Conservation (phyloP, 2,797 vertebrate species). For the Centropyge bicolor region DNA sequence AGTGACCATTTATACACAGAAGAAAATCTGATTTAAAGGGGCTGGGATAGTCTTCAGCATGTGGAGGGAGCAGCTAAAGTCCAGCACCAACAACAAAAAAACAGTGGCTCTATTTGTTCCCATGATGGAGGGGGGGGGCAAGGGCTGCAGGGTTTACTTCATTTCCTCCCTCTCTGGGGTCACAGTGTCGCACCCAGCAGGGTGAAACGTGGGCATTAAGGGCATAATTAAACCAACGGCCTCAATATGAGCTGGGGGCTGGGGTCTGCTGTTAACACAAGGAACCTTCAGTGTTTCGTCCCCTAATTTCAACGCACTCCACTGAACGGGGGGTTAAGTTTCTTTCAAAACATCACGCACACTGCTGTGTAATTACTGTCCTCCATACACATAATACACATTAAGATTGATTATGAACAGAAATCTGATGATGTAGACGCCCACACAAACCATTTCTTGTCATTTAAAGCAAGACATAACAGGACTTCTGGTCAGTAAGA, state of each 20-base stretch:
- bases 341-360: constrained; percentile 16
- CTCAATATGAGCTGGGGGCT: constrained; percentile 32
- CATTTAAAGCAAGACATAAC: neutral
- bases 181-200: constrained; percentile 68
- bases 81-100: constrained; percentile 24
- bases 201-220: constrained; percentile 54
- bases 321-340: neutral
- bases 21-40: constrained; percentile 40
- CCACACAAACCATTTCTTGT: neutral
- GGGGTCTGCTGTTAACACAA: constrained; percentile 49
- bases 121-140: constrained; percentile 2
- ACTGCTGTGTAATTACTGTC: constrained; percentile 10
- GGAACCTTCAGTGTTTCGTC: constrained; percentile 30
- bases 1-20: constrained; percentile 41
- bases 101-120: constrained; percentile 63
- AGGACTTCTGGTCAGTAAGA: neutral
- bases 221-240: constrained; percentile 61
- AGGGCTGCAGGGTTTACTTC: constrained; percentile 51
- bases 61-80: neutral
- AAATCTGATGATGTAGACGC: neutral
- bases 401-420: neutral
- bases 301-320: constrained; percentile 16
- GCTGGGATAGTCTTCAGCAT: constrained; percentile 5
- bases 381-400: constrained; percentile 1
- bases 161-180: constrained; percentile 70